Conservation (phyloP, 2,888 invertebrate species). For the Ochropacha duplaris region DNA sequence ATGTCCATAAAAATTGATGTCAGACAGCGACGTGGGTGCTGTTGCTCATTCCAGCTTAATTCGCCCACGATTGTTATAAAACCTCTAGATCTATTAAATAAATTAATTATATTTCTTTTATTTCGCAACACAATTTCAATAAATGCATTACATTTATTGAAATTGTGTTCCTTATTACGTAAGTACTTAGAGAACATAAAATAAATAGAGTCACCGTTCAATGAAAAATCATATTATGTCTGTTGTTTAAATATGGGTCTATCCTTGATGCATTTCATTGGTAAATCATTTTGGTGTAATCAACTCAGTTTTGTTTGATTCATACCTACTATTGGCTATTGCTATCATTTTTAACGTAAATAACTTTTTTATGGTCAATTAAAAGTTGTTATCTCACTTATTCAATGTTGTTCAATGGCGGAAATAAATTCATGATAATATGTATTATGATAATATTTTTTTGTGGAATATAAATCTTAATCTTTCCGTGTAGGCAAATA, state of each 20-base stretch:
- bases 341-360: not conserved
- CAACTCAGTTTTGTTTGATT: too few species aligned
- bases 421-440: not conserved
- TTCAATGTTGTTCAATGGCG: not conserved
- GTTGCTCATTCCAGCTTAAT: not conserved
- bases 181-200: not conserved
- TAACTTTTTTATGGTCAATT: not conserved
- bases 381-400: not conserved
- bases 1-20: conserved; percentile 5
- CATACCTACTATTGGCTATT: too few species aligned
- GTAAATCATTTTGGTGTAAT: too few species aligned
- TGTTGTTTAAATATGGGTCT: too few species aligned
- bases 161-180: not conserved
- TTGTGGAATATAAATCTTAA: not conserved
- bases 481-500: conserved; percentile 1
- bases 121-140: too few species aligned
- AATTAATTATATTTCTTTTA: not conserved
- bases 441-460: not conserved
- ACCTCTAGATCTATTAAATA: not conserved
- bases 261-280: too few species aligned
- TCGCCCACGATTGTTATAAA: conserved; percentile 1
- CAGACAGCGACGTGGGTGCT: not conserved
- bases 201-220: not conserved
- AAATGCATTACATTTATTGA: not conserved
- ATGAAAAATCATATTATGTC: not conserved